Evolutionary conservation across 2,888 invertebrate species (phyloP).

Genomic region (Tanypteryx hageni): DNA sequence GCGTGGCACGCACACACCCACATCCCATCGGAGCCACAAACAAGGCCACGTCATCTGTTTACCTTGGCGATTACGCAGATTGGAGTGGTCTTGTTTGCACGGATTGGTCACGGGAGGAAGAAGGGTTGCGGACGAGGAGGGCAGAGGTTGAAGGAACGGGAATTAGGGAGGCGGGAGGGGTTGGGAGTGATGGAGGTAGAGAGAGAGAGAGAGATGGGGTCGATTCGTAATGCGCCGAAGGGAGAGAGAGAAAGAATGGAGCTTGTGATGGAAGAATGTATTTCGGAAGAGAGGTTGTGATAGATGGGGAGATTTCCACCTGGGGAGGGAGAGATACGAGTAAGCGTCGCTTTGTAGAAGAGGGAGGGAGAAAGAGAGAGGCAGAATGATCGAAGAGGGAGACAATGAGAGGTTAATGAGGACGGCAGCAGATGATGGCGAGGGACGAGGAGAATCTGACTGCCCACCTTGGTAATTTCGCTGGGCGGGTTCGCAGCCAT

Average conservation of each 20-base stretch:
- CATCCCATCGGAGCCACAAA: neutral
- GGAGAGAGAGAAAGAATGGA: neutral
- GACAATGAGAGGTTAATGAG: too few relatives aligned
- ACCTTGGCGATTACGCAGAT: slow-evolving; percentile 49
- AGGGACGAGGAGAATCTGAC: too few relatives aligned
- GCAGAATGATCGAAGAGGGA: too few relatives aligned
- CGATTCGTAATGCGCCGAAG: neutral
- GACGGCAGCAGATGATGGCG: too few relatives aligned
- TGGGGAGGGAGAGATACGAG: neutral
- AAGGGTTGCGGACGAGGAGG: neutral
- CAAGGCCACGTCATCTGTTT: slow-evolving; percentile 48
- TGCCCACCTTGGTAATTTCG: too few relatives aligned
- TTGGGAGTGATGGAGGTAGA: neutral
- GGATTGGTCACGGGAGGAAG: neutral
- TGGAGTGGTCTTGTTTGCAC: slow-evolving; percentile 46
- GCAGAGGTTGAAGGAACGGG: neutral
- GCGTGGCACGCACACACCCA: too few relatives aligned
- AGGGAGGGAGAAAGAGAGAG: too few relatives aligned
- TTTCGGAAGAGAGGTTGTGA: too few relatives aligned
- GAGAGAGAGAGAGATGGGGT: neutral
- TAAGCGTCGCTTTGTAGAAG: neutral
- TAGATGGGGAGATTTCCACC: too few relatives aligned
- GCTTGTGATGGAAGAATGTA: too few relatives aligned
- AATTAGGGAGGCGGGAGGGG: neutral
- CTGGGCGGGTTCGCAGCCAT: too few relatives aligned